Evolutionary conservation across 2,113 vertebrate genomes (phyloP), one percentile per base, ranked within the genome.

Genomic region (Engraulis encrasicolus): DNA sequence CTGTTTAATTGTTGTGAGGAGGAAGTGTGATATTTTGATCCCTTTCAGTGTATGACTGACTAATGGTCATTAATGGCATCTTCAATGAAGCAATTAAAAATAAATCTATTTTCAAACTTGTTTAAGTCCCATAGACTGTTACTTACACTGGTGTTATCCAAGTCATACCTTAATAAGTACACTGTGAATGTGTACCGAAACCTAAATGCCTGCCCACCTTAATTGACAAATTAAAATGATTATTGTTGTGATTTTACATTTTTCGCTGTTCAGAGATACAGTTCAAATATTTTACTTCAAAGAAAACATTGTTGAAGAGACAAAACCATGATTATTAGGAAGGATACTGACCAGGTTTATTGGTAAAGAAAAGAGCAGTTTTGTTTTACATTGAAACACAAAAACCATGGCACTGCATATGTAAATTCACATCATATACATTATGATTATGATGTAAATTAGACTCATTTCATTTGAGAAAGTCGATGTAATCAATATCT

Each of bases 401-500:
- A 9, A 71, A 71, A 71, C 61, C 61, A 71, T 34, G 27, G 61
- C 61, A 71, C 61, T 71, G 9, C 15, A 34, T 71, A 2, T 34
- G 61, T 34, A 71, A 71, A 71, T 71, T 31, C 27, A 71, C 61
- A 71, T 71, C 27, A n/a, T 31, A 71, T 34, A 18, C 61, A 71
- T 71, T 71, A 31, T 71, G 27, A 71, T 71, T 31, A 34, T 71
- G 27, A 71, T 34, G 27, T 71, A 71, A 11, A 71, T 34, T 71
- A 71, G 27, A 71, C 61, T 71, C 61, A 34, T 34, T 71, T n/a
- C 31, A 71, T 71, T 71, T 71, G 61, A 71, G 61, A 34, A 71
- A 23, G 61, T 71, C 61, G 78, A 36, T 49, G 14, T 71, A 71
- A 71, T 71, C 27, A 71, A 80, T 49, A 45, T 80, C 50, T 78